These are phyloP conservation scores for Heliconius hewitsoni DNA, from an alignment of 1,140 invertebrate genomes.

Conservation along the genomic window DNA sequence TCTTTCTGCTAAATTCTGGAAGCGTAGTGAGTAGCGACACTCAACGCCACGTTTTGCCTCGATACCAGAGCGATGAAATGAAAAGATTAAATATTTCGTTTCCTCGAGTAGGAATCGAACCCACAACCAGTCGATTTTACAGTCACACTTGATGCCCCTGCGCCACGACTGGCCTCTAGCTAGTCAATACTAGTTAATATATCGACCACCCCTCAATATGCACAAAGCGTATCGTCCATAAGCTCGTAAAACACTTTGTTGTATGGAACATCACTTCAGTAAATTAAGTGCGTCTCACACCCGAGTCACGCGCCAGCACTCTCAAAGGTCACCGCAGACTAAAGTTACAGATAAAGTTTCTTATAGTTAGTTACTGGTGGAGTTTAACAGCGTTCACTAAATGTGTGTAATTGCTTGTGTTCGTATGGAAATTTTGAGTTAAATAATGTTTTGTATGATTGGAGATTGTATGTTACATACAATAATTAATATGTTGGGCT, in stretches of 20 bases:
- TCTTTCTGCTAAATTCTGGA: too few relatives aligned
- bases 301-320: constrained; percentile 52
- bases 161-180: too few relatives aligned
- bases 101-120: too few relatives aligned
- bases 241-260: constrained; percentile 46
- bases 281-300: constrained; percentile 56
- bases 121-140: too few relatives aligned
- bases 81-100: too few relatives aligned
- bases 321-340: constrained; percentile 51
- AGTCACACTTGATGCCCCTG: too few relatives aligned
- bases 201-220: constrained; percentile 31
- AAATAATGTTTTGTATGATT: neutral
- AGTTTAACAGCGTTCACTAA: neutral
- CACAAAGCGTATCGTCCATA: constrained; percentile 39
- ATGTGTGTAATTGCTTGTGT: neutral
- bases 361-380: neutral
- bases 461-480: too few relatives aligned
- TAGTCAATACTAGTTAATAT: neutral
- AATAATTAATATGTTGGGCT: too few relatives aligned
- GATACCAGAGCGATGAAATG: too few relatives aligned
- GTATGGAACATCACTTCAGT: constrained; percentile 43
- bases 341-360: constrained; percentile 15
- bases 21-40: too few relatives aligned
- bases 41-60: too few relatives aligned
- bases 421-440: neutral